Base-by-base conservation (phyloP, 2,113 vertebrate genomes). In the Lagopus muta region DNA sequence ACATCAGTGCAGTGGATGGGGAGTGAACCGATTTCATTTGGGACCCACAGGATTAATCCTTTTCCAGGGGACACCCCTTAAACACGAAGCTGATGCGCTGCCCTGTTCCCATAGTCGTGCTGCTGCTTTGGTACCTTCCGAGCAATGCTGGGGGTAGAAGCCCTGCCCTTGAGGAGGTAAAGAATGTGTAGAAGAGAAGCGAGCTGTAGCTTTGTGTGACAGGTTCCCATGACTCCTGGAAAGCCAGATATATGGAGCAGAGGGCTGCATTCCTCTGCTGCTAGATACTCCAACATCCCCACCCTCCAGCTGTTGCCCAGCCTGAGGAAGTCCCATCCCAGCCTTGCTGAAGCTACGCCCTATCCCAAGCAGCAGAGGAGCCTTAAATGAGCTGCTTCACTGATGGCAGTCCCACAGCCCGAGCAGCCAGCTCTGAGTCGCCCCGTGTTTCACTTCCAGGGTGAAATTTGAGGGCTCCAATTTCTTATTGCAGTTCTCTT, bases 301-400 rank as follows among this genome's bases (percentile, higher is more conserved):
- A 92, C 93, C 90, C 90, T 88, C 8, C 94, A 94, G 93, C 93
- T 94, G 89, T 10, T 28, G 71, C 92, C 60, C 85, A 73, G 84
- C 64, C 74, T 25, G 73, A 52, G 66, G 48, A 74, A 82, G 38
- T 58, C 78, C 1, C 1, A 6, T 77, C 94, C 90, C 78, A 78
- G 92, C 55, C 73, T 20, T 1, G 7, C 82, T 50, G 71, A 54
- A 84, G 83, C 86, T 78, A 55, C 69, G 1, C 66, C 91, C 81
- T 62, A 13, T 52, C 84, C 79, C 55, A 13, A 61, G 69, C 42
- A 71, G 66, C 84, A 89, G 84, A 92, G 74, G 54, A 72, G 79
- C 64, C 73, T 94, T 52, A 28, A 70, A 40, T 2, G 30, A 80
- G 55, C 78, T 54, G 52, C 81, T 70, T 25, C 36, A 0, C 64